These are phyloP conservation scores for Threskiornis aethiopicus DNA, from an alignment of 2,797 vertebrate genomes.

Conservation along the genomic window DNA sequence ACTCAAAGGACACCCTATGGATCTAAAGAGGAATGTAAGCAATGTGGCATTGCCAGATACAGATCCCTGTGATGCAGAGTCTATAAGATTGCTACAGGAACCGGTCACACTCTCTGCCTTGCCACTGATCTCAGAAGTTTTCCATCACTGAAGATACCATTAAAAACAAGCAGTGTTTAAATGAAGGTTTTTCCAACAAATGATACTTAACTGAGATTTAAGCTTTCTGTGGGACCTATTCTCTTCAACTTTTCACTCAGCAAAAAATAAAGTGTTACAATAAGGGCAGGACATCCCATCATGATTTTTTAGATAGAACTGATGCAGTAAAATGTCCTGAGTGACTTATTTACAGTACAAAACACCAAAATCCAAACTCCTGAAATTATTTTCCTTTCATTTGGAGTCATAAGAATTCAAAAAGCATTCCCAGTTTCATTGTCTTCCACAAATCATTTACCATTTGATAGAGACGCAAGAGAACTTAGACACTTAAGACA, in stretches of 20 bases:
- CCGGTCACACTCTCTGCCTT: not conserved
- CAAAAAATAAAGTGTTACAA: not conserved
- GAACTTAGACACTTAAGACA: not conserved
- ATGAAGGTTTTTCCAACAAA: not conserved
- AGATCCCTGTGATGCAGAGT: not conserved
- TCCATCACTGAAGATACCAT: not conserved
- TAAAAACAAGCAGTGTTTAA: not conserved
- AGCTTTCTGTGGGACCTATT: not conserved
- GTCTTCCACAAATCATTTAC: not conserved
- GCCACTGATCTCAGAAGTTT: not conserved
- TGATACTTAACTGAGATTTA: not conserved
- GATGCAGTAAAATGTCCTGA: not conserved
- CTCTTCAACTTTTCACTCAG: not conserved
- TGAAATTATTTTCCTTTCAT: not conserved
- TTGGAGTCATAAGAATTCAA: not conserved
- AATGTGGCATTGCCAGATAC: not conserved
- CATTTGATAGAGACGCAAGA: not conserved
- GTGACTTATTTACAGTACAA: not conserved
- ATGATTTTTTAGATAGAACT: not conserved
- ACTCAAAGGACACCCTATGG: not conserved
- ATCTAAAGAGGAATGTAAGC: not conserved
- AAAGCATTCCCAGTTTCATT: not conserved
- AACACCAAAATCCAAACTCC: not conserved
- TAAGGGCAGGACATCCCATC: not conserved
- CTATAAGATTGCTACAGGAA: not conserved